Base-by-base conservation (phyloP, 37 sponge, comb jelly and placozoan species). In the Aphrocallistes beatrix region DNA sequence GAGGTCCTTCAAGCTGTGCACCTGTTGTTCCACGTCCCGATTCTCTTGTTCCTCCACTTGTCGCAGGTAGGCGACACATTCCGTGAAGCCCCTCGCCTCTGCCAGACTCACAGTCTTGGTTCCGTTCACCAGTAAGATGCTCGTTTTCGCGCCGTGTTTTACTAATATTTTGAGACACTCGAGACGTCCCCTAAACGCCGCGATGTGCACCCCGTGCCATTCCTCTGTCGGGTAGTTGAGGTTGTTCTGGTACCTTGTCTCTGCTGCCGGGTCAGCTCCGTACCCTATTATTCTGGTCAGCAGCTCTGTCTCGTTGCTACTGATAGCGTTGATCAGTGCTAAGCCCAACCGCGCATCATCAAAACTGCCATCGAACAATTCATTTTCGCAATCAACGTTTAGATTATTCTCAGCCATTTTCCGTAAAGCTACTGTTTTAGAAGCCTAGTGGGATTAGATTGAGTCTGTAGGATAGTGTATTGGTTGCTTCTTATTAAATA, bases 1-100 rank as follows among this genome's bases (percentile, higher is more conserved):
- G 28, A 60, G 75, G 34, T 60, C 75, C 75, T 60, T 60, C 34
- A 60, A 13, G 21, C 75, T 60, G 75, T 60, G 75, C 3, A 60
- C n/a, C 75, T 60, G 75, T 60, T 60, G 75, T 28, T 60, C 75
- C 34, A 60, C 75, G 34, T 60, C 75, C n/a, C 75, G 10, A 30
- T 60, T 60, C 25, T 60, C 75, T 30, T 60, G 75, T 30, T 60
- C 75, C 75, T 60, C 75, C 75, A 60, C 75, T 13, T 60, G 75
- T 30, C 34, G 10, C 75, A 60, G 75, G 34, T 25, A 60, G 6
- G 3, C 75, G 6, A 60, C 75, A 6, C 25, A 60, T 6, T 60
- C 75, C 75, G 75, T 13, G n/a, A 25, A 30, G 3, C 75, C 75
- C 34, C 75, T 60, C 28, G 28, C n/a, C 75, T 60, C 75, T 13